Percentiles rank a stretch among this genome's conserved stretches.
These are phyloP conservation scores for Grallaria varia DNA, from an alignment of 2,113 vertebrate species.

Conservation along the genomic window DNA sequence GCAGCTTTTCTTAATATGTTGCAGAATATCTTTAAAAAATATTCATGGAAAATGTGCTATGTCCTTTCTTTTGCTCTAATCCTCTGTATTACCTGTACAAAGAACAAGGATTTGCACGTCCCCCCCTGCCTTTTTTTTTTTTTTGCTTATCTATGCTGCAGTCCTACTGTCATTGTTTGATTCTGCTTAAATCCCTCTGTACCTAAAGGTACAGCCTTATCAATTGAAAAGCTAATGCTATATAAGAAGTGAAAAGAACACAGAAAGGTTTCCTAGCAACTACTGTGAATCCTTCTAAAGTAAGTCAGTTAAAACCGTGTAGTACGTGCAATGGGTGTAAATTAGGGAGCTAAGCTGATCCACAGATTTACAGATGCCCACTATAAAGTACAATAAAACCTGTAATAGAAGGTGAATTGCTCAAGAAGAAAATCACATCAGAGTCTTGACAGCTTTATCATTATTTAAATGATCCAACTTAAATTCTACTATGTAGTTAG, in stretches of 20 bases:
- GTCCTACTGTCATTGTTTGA: slow-evolving; percentile 68
- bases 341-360: slow-evolving; percentile 51
- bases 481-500: slow-evolving; percentile 57
- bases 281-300: slow-evolving; percentile 74
- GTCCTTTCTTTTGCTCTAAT: slow-evolving; percentile 45
- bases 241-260: slow-evolving; percentile 75
- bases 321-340: slow-evolving; percentile 68
- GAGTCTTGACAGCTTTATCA: slow-evolving; percentile 64
- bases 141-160: slow-evolving; percentile 56
- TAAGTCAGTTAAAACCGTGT: slow-evolving; percentile 73
- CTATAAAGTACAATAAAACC: slow-evolving; percentile 69
- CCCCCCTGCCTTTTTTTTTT: neutral
- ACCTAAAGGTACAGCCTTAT: slow-evolving; percentile 73
- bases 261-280: slow-evolving; percentile 79
- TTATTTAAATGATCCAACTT: slow-evolving; percentile 72
- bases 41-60: slow-evolving; percentile 22
- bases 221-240: slow-evolving; percentile 74
- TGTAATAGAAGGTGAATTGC: slow-evolving; percentile 63
- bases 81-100: slow-evolving; percentile 56
- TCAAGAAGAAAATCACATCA: slow-evolving; percentile 72
- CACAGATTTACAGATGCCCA: slow-evolving; percentile 65
- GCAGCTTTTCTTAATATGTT: slow-evolving; percentile 21
- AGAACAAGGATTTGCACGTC: slow-evolving; percentile 50
- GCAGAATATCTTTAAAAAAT: slow-evolving; percentile 35
- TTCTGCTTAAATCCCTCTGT: slow-evolving; percentile 69